Evolutionary conservation across 2,797 vertebrate genomes (phyloP), one percentile per base, ranked within the genome.

Genomic region (Phataginus tricuspis): DNA sequence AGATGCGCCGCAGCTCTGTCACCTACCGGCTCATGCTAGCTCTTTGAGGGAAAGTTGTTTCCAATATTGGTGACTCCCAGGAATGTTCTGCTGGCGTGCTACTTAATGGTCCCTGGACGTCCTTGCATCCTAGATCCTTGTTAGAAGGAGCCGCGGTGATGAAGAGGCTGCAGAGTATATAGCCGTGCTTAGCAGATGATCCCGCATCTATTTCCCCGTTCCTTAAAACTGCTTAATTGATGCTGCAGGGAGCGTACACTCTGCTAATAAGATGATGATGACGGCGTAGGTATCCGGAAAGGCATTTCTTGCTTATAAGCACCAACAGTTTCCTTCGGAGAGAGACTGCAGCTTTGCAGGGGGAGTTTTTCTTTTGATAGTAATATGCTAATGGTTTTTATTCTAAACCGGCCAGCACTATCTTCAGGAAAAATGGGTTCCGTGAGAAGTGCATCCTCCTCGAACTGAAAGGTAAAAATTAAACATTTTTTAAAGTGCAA

Each of bases 221-320:
- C 91, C 86, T 93, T 95, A 85, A 88, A 98, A 97, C 94, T 97
- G 93, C 95, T 96, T 97, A 95, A 92, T 90, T 96, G 94, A 87
- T 86, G 90, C 91, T 97, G 84, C 93, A 82, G 71, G 31, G 90
- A 93, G 31, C 84, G 59, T 13, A 18, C 85, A 37, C 51, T 2
- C 11, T 83, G 69, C n/a, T 96, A 96, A 97, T 61, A 37, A 78
- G 83, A 89, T 91, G 85, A 23, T 9, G 57, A 96, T 83, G 72
- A 57, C 25, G 53, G 59, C 91, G 68, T 2, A 96, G 51, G 51
- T 69, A 92, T 61, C 51, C 92, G 78, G 75, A 92, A 97, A 97
- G 95, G 91, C 69, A 85, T 96, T 84, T 96, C 8, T 29, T 89
- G 42, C 86, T 72, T 95, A 19, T 63, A 55, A 86, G 59, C 59